phyloP scores from a whole-genome alignment of 2,113 vertebrate species.

The Eleginops maclovinus region DNA sequence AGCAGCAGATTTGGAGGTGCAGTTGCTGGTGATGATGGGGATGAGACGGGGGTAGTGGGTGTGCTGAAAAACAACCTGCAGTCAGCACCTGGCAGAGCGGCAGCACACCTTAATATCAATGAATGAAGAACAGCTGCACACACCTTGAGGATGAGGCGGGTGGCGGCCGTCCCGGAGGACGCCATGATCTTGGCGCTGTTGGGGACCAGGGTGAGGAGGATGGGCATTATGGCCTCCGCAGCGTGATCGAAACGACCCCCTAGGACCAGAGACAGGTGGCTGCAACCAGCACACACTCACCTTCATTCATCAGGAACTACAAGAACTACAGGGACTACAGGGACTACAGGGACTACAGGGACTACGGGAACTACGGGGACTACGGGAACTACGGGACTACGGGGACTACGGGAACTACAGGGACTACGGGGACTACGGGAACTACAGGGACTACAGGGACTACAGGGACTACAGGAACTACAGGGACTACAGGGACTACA shows the following conservation, averaged over 20 bases:
- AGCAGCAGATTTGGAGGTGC: slow-evolving; percentile 93
- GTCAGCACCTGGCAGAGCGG: background rate
- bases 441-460: too few species aligned
- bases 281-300: slow-evolving; percentile 49
- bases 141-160: slow-evolving; percentile 94
- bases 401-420: too few species aligned
- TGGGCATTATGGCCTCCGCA: slow-evolving; percentile 93
- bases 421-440: too few species aligned
- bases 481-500: too few species aligned
- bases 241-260: slow-evolving; percentile 95
- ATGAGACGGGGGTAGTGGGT: slow-evolving; percentile 96
- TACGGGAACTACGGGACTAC: too few species aligned
- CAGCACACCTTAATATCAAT: background rate
- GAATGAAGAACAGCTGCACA: slow-evolving; percentile 40
- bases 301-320: too few species aligned
- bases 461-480: too few species aligned
- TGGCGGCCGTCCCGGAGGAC: slow-evolving; percentile 91
- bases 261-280: slow-evolving; percentile 92
- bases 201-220: slow-evolving; percentile 92
- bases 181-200: slow-evolving; percentile 97
- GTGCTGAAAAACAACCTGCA: slow-evolving; percentile 82
- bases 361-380: too few species aligned
- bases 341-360: too few species aligned
- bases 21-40: slow-evolving; percentile 96
- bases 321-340: too few species aligned